Evolutionary conservation across 1,140 invertebrate species (phyloP), one percentile per base, ranked within the genome.

Genomic region (Xylocopa sonorina): DNA sequence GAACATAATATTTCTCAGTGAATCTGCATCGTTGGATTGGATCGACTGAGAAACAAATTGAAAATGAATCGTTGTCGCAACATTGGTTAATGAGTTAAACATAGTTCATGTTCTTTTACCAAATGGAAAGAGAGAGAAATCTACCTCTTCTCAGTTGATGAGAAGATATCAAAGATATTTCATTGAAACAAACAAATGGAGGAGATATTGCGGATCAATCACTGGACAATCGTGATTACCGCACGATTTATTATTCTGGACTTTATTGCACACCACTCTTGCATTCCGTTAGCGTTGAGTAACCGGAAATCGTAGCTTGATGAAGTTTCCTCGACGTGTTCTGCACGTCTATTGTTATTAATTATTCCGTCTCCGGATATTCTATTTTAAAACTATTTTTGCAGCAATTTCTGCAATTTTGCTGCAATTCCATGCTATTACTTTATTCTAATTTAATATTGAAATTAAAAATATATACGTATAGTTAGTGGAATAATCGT

Each of bases 191-290:
- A 63, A 38, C n/a, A 63, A 38, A 63, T 46, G 16, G 16, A 38
- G 41, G 3, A 48, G 32, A 71, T 50, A n/a, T 60, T 24, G 43
- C 27, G 5, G 9, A 34, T 60, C 43, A 14, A 71, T 50, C 46
- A 38, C 6, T 0, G 7, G 16, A 60, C 67, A 32, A 73, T 64
- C 58, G 4, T 50, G 48, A 62, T 69, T 50, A 55, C n/a, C n/a
- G 21, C 7, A 41, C 16, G 72, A 50, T 78, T 78, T 71, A 38
- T 81, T 77, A 77, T 81, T 69, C 80, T 38, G 29, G 27, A 41
- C 41, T 78, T 72, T 43, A 62, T 78, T 57, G 66, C 58, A 69
- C 24, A 34, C 58, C 75, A 51, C 75, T 68, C 34, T 27, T 46
- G 46, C 80, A 78, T 78, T 72, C 77, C 57, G 27, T 9, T 18